Base-by-base conservation (phyloP, 1,140 invertebrate species). In the Heliconius nattereri region DNA sequence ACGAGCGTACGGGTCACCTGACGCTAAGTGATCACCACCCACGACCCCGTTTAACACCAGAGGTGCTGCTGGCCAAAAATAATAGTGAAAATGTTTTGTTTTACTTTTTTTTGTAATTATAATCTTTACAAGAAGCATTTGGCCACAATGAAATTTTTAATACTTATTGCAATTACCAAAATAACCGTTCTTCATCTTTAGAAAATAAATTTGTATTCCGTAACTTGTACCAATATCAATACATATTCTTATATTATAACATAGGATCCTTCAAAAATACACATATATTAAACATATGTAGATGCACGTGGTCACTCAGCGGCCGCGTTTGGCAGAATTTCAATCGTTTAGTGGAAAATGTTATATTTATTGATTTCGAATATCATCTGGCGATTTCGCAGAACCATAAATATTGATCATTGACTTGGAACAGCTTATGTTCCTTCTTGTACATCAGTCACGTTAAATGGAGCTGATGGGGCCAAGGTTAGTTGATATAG, bases 321-420 rank as follows among this genome's bases (percentile, higher is more conserved):
- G 52, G 73, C 57, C 32, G 40, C 45, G 20, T 75, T 79, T 79
- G 78, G 78, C 78, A 79, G 60, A 29, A 26, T 75, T 70, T 79
- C 78, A 79, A 79, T 75, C 73, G 52, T 75, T 78, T 66, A 74
- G 76, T 35, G 8, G 52, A 78, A 78, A 78, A 78, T 73, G n/a
- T 73, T 60, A 79, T 79, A 66, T 75, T 79, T 79, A 79, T 66
- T 45, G 37, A 73, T 75, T 79, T 40, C 35, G 49, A 75, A 79
- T 79, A 79, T 79, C 78, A 75, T 71, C 73, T 71, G 78, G 78
- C 37, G 35, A 23, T 52, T 79, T 79, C 78, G 54, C 26, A 70
- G 78, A 79, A 79, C 60, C 26, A 66, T 66, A 66, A 66, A 66
- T 66, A 66, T 29, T 66, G 60, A 23, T 29, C 26, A 66, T 66